Base-by-base conservation (phyloP, 2,113 vertebrate genomes). In the Sylvilagus bachmani region DNA sequence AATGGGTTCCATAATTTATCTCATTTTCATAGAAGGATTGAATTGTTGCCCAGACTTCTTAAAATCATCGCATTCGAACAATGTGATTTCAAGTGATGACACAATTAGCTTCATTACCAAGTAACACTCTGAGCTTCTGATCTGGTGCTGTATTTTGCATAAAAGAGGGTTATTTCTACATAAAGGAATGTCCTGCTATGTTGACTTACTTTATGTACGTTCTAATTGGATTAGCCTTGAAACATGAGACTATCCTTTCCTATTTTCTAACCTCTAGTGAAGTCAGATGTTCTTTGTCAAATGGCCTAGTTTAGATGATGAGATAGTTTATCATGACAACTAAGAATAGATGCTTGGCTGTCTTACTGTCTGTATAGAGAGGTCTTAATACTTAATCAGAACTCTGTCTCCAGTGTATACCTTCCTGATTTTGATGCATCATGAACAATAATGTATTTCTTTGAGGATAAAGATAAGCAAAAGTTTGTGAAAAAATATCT, bases 1-100 rank as follows among this genome's bases (percentile, higher is more conserved):
- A 95, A 94, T 49, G 4, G 17, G 69, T 71, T 53, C 5, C 21
- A 71, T 84, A 94, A 29, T 97, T 96, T 95, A 36, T 97, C 81
- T 97, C 91, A 90, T 80, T 97, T 96, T 73, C 86, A 11, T 81
- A 19, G 74, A 97, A 79, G 6, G 1, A 17, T 80, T 95, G 94
- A 62, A 73, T 92, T 93, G 93, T 55, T 93, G 64, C 25, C 0
- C 24, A 69, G 44, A 96, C 70, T 92, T 91, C 58, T 88, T 94
- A 44, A 36, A 96, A 61, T 25, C 14, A 94, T 95, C 94, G 12
- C 19, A 83, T 38, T 84, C 77, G 80, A 96, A 85, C 5, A 81
- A 27, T 55, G 2, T 44, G 71, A 87, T 95, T 93, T 49, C 97
- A 91, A 95, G 6, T 94, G 61, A 55, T 95, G 94, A 10, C 0